phyloP scores from a whole-genome alignment of 2,113 vertebrate genomes.

The Probosciger aterrimus region DNA sequence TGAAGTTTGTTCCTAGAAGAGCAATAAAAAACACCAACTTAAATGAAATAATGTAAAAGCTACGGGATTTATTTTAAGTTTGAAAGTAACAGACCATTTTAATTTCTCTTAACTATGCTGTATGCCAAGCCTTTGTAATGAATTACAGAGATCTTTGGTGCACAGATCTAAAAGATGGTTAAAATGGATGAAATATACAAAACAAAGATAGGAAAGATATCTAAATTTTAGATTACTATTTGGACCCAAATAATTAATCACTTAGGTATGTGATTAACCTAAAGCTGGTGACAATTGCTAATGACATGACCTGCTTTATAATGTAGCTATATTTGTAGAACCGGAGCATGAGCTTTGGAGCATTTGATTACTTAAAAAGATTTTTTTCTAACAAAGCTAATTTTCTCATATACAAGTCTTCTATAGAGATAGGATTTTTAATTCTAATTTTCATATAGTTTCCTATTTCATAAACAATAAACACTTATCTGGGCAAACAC shows the following conservation, averaged over 20 bases:
- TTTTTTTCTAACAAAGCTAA: neutral
- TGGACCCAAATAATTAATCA: neutral
- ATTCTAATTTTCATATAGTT: neutral
- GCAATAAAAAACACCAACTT: neutral
- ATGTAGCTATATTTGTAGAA: neutral
- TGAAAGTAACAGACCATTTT: neutral
- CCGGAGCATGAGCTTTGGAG: neutral
- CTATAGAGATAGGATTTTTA: neutral
- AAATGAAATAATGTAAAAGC: neutral
- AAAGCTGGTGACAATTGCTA: neutral
- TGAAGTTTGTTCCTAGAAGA: constrained; percentile 84
- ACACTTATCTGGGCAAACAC: neutral
- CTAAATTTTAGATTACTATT: neutral
- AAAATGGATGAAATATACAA: neutral
- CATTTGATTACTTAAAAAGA: neutral
- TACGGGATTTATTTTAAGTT: neutral
- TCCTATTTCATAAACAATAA: neutral
- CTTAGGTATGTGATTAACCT: neutral
- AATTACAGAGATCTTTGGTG: neutral
- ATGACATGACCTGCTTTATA: neutral
- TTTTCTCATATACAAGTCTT: neutral
- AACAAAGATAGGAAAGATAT: neutral
- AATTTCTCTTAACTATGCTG: neutral
- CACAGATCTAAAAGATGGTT: neutral
- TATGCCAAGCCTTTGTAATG: neutral